These are phyloP conservation scores for Patella depressa DNA, from an alignment of 2,888 invertebrate species.

Conservation along the genomic window DNA sequence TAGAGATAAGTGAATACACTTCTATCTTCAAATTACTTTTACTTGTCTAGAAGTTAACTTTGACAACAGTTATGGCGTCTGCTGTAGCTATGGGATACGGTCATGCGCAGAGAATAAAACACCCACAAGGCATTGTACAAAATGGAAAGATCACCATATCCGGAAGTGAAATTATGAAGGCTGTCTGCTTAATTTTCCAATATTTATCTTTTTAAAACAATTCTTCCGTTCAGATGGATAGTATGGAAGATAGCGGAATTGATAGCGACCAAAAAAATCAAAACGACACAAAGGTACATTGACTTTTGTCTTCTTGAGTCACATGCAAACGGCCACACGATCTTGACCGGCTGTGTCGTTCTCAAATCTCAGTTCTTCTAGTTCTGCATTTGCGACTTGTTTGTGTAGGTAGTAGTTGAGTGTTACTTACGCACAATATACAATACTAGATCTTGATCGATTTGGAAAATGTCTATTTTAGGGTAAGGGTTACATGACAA, in stretches of 20 bases:
- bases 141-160: background rate
- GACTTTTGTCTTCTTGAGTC: background rate
- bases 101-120: slow-evolving; percentile 20
- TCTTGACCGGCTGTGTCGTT: too few relatives aligned
- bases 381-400: too few relatives aligned
- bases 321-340: too few relatives aligned
- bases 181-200: background rate
- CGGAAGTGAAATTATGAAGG: background rate
- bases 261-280: slow-evolving; percentile 64
- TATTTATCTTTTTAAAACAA: background rate
- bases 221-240: slow-evolving; percentile 46
- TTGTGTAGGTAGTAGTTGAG: too few relatives aligned
- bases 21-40: too few relatives aligned
- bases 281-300: slow-evolving; percentile 22
- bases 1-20: too few relatives aligned
- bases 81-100: slow-evolving; percentile 36
- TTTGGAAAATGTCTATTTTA: too few relatives aligned
- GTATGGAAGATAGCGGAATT: slow-evolving; percentile 66
- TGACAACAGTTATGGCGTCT: slow-evolving; percentile 27
- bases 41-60: too few relatives aligned
- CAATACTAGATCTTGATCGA: too few relatives aligned
- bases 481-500: too few relatives aligned
- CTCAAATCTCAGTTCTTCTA: too few relatives aligned
- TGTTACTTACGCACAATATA: too few relatives aligned
- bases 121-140: background rate